These are phyloP conservation scores for Argyresthia albistria DNA, from an alignment of 2,888 invertebrate genomes.

Conservation along the genomic window DNA sequence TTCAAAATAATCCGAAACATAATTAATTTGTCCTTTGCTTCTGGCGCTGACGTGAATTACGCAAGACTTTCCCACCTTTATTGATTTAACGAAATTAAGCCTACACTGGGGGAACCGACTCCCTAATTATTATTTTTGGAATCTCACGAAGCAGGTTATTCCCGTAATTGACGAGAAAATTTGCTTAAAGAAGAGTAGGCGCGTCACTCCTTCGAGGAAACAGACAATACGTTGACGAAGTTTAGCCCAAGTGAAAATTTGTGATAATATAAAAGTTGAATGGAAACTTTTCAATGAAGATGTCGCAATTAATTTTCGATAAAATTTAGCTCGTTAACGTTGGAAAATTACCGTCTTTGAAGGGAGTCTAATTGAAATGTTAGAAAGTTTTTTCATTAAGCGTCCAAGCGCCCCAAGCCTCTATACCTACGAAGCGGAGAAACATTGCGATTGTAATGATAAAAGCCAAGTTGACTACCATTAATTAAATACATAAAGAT, in stretches of 20 bases:
- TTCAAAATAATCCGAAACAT: slow-evolving; percentile 7
- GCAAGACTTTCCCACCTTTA: slow-evolving; percentile 14
- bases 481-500: slow-evolving; percentile 1
- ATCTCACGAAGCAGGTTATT: slow-evolving; percentile 23
- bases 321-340: slow-evolving; percentile 69
- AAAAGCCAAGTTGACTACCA: neutral
- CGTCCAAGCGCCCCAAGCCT: slow-evolving; percentile 13
- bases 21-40: slow-evolving; percentile 13
- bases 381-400: slow-evolving; percentile 63
- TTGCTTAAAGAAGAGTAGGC: slow-evolving; percentile 32
- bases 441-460: slow-evolving; percentile 8
- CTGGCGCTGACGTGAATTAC: slow-evolving; percentile 13
- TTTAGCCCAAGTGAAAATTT: slow-evolving; percentile 41
- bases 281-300: slow-evolving; percentile 64
- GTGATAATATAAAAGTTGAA: slow-evolving; percentile 45
- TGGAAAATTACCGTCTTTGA: slow-evolving; percentile 57
- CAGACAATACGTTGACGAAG: slow-evolving; percentile 51
- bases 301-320: slow-evolving; percentile 71
- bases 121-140: slow-evolving; percentile 35
- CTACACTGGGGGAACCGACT: slow-evolving; percentile 25
- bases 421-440: slow-evolving; percentile 8
- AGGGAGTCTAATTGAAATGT: slow-evolving; percentile 58
- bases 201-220: slow-evolving; percentile 26
- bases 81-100: slow-evolving; percentile 29
- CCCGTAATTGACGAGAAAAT: slow-evolving; percentile 34